These are phyloP conservation scores for Sebastes reedi DNA, from an alignment of 2,797 vertebrate genomes.

Conservation along the genomic window DNA sequence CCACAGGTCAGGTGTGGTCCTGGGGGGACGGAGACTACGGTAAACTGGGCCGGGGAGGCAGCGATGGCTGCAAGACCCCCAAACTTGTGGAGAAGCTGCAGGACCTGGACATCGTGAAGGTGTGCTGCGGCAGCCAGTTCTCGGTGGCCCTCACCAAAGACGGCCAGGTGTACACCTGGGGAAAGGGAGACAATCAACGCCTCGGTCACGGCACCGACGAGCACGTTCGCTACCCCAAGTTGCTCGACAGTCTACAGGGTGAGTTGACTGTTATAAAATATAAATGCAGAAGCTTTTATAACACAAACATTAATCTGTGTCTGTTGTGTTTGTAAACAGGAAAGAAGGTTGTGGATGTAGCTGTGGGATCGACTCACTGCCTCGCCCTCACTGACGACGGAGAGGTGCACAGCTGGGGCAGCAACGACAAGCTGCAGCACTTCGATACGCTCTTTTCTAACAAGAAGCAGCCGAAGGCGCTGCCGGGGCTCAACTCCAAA, in stretches of 20 bases:
- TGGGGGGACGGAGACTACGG: conserved; percentile 99
- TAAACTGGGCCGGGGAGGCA: conserved; percentile 95
- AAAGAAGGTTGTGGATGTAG: conserved; percentile 96
- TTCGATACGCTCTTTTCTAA: conserved; percentile 96
- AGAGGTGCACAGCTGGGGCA: conserved; percentile 98
- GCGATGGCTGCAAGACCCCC: conserved; percentile 97
- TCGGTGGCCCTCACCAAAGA: conserved; percentile 96
- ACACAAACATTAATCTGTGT: background rate
- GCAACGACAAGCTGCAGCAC: conserved; percentile 98
- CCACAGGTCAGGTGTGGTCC: conserved; percentile 96
- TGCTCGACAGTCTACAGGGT: conserved; percentile 95
- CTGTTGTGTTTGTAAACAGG: conserved; percentile 74
- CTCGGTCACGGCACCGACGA: conserved; percentile 97
- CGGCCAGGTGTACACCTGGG: conserved; percentile 98
- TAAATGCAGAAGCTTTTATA: background rate
- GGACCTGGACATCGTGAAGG: conserved; percentile 93
- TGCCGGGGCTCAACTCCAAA: conserved; percentile 94
- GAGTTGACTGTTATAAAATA: conserved; percentile 27
- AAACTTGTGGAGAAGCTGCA: conserved; percentile 97
- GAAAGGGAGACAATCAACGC: conserved; percentile 97
- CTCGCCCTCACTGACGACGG: conserved; percentile 95
- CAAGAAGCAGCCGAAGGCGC: conserved; percentile 93
- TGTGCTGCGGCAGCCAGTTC: conserved; percentile 97
- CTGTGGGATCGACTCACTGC: conserved; percentile 96
- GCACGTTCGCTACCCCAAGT: conserved; percentile 96